phyloP scores from a whole-genome alignment of 2,797 vertebrate genomes.

The Lithobates sylvaticus region DNA sequence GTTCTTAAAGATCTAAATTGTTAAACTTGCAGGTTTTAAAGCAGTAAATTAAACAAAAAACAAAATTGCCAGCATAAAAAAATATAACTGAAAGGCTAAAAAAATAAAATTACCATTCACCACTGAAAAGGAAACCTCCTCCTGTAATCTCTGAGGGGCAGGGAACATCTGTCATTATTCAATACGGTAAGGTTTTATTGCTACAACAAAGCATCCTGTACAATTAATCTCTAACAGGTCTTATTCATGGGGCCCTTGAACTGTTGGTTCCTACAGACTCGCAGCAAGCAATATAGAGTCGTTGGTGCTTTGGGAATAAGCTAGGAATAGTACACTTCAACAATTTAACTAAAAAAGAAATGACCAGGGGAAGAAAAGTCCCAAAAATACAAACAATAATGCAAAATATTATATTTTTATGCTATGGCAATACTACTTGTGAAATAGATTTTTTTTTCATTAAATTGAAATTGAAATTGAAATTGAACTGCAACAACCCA shows the following conservation, averaged over 20 bases:
- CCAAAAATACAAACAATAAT: background rate
- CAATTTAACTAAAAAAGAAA: conserved; percentile 1
- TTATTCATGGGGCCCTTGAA: conserved; percentile 25
- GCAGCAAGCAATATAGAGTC: conserved; percentile 24
- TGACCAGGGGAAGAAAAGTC: background rate
- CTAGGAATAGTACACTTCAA: conserved; percentile 18
- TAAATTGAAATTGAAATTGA: no score
- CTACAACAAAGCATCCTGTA: conserved; percentile 54
- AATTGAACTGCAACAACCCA: no score
- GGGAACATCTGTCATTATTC: conserved; percentile 56
- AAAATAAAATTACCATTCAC: conserved; percentile 34
- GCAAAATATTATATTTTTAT: background rate
- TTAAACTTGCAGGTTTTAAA: background rate
- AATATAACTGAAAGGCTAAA: conserved; percentile 27
- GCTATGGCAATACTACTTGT: background rate
- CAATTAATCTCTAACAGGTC: conserved; percentile 54
- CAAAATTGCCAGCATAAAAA: background rate
- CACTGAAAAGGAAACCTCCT: conserved; percentile 16
- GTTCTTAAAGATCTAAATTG: background rate
- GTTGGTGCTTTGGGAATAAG: conserved; percentile 48
- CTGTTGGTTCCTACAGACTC: background rate
- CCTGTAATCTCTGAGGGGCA: conserved; percentile 29
- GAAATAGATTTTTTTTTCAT: background rate
- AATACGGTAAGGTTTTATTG: conserved; percentile 52
- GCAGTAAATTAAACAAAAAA: background rate